Evolutionary conservation across 2,113 vertebrate species (phyloP), one percentile per base, ranked within the genome.

Genomic region (Colossoma macropomum): DNA sequence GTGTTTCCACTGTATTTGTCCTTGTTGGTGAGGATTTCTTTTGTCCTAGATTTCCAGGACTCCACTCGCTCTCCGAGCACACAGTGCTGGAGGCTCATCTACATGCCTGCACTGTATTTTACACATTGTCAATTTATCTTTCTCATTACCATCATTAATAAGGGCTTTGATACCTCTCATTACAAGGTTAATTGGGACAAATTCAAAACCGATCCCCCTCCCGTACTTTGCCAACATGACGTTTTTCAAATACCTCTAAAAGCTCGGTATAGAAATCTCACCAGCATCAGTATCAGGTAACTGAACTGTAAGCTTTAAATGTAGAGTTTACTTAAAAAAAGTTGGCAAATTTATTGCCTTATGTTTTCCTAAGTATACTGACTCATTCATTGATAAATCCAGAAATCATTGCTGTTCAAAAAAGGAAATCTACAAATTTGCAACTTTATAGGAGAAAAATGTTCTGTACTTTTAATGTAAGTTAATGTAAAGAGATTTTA

Each of bases 111-210:
- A 94, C 94, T 94, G 94, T 96, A 95, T 90, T 84, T 95, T 93
- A 92, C 94, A 93, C 93, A 94, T 95, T 95, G 95, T 96, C 91
- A 92, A 90, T 94, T 91, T 90, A 93, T 93, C 92, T 92, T 89
- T 89, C 92, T 97, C 96, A 96, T 97, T 97, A 96, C 93, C 94
- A 93, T 95, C 95, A 96, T 96, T 96, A 96, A 95, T 94, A 95
- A 93, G 90, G 92, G 85, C 91, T 94, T 92, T 89, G 93, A 94
- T 96, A 96, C 93, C 93, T 96, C 95, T 96, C 90, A 92, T 96
- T 96, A 95, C 95, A 96, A 97, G 95, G 96, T 96, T 96, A 97
- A 97, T 96, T 96, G 94, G 95, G 95, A 97, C 95, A 96, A 96
- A 96, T 95, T 93, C 95, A 88, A 94, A 94, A 93, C 92, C 89